Evolutionary conservation across 2,888 invertebrate genomes (phyloP), one percentile per base, ranked within the genome.

Genomic region (Margaritifera margaritifera): DNA sequence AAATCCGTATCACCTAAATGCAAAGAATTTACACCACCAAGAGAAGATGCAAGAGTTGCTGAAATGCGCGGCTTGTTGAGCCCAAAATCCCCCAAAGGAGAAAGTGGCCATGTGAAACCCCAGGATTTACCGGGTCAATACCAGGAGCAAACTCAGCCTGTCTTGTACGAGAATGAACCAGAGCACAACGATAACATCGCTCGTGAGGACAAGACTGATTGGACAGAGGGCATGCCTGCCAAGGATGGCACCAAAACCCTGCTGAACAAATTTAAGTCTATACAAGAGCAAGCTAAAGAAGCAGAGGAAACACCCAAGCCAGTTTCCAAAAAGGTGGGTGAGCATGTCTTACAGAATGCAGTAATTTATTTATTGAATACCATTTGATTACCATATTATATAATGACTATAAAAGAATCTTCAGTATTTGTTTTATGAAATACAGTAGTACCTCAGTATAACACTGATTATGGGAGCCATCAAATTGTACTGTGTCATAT

Each of bases 201-300:
- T 50, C 89, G 92, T 51, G 91, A 88, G 71, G 75, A 78, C 0
- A 90, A 89, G 68, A 79, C 82, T 0, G 84, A 85, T 68, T 82
- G 80, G 75, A 80, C 81, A 22, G 87, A 86, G 56, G 88, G 83
- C 80, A 86, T 85, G 88, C 91, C 89, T 69, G 87, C 84, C 70
- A 81, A 86, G 61, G 96, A 97, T 88, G 95, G 96, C n/a, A 95
- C 97, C 66, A 95, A 93, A 77, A 91, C 91, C 88, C 93, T 97
- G 82, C 93, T 95, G 68, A 94, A 95, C 88, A 93, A 93, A 86
- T 98, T 98, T 90, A 97, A 97, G 90, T 94, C 94, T 67, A 93
- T 97, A 92, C 93, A 94, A 72, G 67, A 71, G 19, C 79, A 86
- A 63, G 84, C 81, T 11, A 77, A 84, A 64, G 79, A 80, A 52